These are phyloP conservation scores for Megalops atlanticus DNA, from an alignment of 2,113 vertebrate genomes.

Conservation along the genomic window DNA sequence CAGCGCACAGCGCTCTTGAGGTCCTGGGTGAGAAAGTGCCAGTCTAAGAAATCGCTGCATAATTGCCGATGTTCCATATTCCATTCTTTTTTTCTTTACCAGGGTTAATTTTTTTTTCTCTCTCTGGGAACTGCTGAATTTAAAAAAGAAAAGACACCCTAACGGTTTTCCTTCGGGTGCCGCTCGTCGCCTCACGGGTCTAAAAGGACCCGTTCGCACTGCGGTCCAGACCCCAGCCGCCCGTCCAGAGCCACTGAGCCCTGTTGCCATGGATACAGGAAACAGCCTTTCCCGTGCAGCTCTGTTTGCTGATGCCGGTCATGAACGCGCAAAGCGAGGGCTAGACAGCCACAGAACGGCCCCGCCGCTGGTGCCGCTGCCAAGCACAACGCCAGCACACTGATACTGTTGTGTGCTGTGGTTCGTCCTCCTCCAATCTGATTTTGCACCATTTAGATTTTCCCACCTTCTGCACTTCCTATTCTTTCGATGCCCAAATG, in stretches of 20 bases:
- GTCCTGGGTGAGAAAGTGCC: too few species aligned
- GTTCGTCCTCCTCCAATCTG: neutral
- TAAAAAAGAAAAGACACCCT: neutral
- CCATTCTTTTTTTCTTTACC: neutral
- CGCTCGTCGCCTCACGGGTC: too few species aligned
- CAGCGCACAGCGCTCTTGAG: too few species aligned
- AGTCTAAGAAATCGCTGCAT: too few species aligned
- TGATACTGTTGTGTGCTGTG: neutral
- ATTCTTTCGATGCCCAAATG: too few species aligned
- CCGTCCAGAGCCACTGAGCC: neutral
- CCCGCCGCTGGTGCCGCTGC: neutral
- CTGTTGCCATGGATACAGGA: slow-evolving; percentile 40
- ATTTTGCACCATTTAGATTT: neutral
- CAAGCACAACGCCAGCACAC: neutral
- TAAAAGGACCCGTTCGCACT: too few species aligned
- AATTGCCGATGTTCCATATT: too few species aligned
- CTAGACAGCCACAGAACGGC: neutral
- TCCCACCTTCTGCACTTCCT: neutral
- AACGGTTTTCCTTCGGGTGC: too few species aligned
- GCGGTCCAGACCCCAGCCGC: neutral
- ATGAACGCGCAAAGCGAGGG: slow-evolving; percentile 26
- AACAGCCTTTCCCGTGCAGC: slow-evolving; percentile 23
- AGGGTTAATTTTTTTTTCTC: too few species aligned
- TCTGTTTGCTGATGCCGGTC: slow-evolving; percentile 36
- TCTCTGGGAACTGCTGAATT: too few species aligned